Evolutionary conservation across 1,140 invertebrate genomes (phyloP).

Genomic region (Geopemphigus sp.): DNA sequence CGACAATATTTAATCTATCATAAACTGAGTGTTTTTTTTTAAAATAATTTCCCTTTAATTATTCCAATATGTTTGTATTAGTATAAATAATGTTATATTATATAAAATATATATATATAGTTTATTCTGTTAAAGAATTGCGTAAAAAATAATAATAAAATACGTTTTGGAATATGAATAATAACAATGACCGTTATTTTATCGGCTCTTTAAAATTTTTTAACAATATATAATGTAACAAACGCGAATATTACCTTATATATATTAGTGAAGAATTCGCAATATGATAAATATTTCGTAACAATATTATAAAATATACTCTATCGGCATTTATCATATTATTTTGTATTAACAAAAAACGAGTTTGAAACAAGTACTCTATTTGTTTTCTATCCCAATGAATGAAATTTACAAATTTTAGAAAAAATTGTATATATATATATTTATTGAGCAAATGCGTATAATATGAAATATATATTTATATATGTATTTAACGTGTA

Average conservation of each 20-base stretch:
- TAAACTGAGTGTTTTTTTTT: constrained; percentile 9
- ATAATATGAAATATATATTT: not conserved
- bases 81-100: constrained; percentile 32
- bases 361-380: not conserved
- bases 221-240: constrained; percentile 16
- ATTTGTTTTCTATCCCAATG: not conserved
- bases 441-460: constrained; percentile 29
- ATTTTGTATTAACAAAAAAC: constrained; percentile 14
- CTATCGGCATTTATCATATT: constrained; percentile 5
- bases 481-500: too few relatives aligned
- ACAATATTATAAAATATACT: not conserved
- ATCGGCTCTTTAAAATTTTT: not conserved
- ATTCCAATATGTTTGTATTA: constrained; percentile 40
- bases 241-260: not conserved
- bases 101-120: not conserved
- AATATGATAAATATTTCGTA: too few relatives aligned
- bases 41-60: constrained; percentile 33
- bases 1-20: constrained; percentile 22
- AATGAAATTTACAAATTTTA: constrained; percentile 18
- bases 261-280: not conserved
- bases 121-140: constrained; percentile 27
- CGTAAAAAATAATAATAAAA: constrained; percentile 14
- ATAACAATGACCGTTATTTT: constrained; percentile 22
- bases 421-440: too few relatives aligned
- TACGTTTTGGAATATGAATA: not conserved